Base-by-base conservation (phyloP, 2,113 vertebrate species). In the Dissostichus mawsoni region DNA sequence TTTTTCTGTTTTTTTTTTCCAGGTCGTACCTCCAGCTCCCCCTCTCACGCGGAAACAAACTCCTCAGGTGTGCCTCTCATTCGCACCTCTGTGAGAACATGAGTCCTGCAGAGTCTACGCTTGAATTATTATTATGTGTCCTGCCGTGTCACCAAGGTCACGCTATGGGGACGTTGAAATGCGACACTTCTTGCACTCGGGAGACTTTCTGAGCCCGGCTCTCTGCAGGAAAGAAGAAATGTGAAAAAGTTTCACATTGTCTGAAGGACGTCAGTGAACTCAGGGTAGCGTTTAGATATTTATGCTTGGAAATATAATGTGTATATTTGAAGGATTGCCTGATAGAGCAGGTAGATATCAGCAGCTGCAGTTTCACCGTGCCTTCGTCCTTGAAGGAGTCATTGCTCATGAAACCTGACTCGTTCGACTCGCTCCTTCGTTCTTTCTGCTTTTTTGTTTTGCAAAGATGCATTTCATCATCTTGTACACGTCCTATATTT, bases 11-110 rank as follows among this genome's bases (percentile, higher is more conserved):
- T 47, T 48, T 48, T 48, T 69, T 25, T 51, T 71, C 1, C 36
- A 94, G 93, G 86, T 61, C 88, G 75, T 20, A 45, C 85, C 2
- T 86, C 90, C 88, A 94, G 95, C 85, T 96, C 96, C 6, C 95
- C 95, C 2, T 86, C 88, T 51, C 79, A 84, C 73, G 72, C 84
- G 5, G 82, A 80, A 52, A 75, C 65, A 0, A 8, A 78, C 23
- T 92, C 90, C 2, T 91, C 92, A 1, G 92, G 90, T 0, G 80
- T 86, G 8, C 86, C 88, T 1, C 78, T 91, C 0, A 56, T 75
- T 52, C 69, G 16, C 56, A 52, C 83, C 25, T 87, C 82, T 1
- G 75, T 91, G 78, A 89, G 89, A 81, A 91, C 90, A 78, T 94
- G 89, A 92, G 52, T 33, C 47, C 17, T 23, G 59, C 59, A 10